phyloP scores from a whole-genome alignment of 2,888 invertebrate genomes.

The Eristalis pertinax region DNA sequence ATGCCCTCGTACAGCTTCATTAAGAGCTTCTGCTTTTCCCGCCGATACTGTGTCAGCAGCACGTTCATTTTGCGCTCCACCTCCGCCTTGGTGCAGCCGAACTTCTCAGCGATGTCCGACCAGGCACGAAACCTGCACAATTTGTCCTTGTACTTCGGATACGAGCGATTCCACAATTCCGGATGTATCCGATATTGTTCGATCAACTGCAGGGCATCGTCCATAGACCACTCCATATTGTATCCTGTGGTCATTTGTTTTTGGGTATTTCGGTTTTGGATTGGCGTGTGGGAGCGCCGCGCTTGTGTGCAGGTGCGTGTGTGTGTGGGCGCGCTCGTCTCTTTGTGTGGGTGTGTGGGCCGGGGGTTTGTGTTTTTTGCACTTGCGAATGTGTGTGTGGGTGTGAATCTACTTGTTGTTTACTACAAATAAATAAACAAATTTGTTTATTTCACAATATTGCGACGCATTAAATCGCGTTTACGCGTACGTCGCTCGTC shows the following conservation, averaged over 20 bases:
- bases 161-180: conserved; percentile 80
- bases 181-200: conserved; percentile 80
- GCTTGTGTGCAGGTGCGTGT: neutral
- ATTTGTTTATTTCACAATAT: conserved; percentile 69
- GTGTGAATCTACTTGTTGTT: conserved; percentile 39
- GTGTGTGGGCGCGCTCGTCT: neutral
- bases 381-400: neutral
- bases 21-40: conserved; percentile 80
- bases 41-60: conserved; percentile 79
- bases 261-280: neutral
- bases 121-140: conserved; percentile 80
- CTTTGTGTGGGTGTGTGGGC: neutral
- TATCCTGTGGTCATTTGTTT: conserved; percentile 45
- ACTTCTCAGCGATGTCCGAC: conserved; percentile 80
- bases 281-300: neutral
- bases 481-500: conserved; percentile 53
- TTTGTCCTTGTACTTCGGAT: conserved; percentile 81
- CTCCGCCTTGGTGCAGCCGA: conserved; percentile 80
- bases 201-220: conserved; percentile 80
- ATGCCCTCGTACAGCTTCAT: conserved; percentile 80
- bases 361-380: neutral
- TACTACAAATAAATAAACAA: conserved; percentile 64
- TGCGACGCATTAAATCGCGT: conserved; percentile 72
- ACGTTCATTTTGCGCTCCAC: conserved; percentile 81
- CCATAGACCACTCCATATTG: conserved; percentile 81